Evolutionary conservation across 1,140 invertebrate genomes (phyloP).

Genomic region (Eufriesea mexicana): DNA sequence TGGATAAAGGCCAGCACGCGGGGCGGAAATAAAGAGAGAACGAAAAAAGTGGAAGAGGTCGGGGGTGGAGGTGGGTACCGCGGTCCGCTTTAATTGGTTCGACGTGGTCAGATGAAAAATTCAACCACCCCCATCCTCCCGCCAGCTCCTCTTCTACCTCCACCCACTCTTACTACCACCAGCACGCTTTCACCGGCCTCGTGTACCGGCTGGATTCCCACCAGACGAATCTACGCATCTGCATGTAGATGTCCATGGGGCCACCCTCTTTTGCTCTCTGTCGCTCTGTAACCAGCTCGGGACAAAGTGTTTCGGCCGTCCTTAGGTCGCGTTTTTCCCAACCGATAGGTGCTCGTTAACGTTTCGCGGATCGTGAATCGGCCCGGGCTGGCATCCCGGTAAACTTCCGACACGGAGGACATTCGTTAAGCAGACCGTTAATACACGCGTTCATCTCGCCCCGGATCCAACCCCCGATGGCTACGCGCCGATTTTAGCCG

Average conservation of each 20-base stretch:
- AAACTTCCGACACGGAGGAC: neutral
- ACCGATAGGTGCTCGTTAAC: constrained; percentile 44
- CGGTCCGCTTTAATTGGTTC: constrained; percentile 81
- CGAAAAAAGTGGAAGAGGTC: constrained; percentile 70
- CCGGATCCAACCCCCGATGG: neutral
- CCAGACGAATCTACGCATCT: constrained; percentile 63
- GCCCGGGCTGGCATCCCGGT: neutral
- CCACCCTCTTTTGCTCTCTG: neutral
- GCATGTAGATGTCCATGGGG: constrained; percentile 40
- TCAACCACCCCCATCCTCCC: constrained; percentile 71
- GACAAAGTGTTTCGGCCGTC: constrained; percentile 58
- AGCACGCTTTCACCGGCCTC: constrained; percentile 32
- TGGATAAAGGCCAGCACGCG: constrained; percentile 71
- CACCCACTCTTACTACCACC: constrained; percentile 43
- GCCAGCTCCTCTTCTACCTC: constrained; percentile 37
- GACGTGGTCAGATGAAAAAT: constrained; percentile 82
- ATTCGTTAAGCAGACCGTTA: constrained; percentile 6
- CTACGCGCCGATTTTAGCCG: no score
- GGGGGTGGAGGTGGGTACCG: constrained; percentile 73
- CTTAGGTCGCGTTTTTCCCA: constrained; percentile 47
- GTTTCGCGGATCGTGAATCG: constrained; percentile 31
- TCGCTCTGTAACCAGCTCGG: constrained; percentile 21
- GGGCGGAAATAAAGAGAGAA: constrained; percentile 74
- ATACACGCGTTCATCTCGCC: neutral
- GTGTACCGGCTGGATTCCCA: constrained; percentile 51